Percentiles rank a stretch among this genome's conserved stretches.
phyloP scores from a whole-genome alignment of 1,140 invertebrate genomes.

The Metaphire vulgaris region DNA sequence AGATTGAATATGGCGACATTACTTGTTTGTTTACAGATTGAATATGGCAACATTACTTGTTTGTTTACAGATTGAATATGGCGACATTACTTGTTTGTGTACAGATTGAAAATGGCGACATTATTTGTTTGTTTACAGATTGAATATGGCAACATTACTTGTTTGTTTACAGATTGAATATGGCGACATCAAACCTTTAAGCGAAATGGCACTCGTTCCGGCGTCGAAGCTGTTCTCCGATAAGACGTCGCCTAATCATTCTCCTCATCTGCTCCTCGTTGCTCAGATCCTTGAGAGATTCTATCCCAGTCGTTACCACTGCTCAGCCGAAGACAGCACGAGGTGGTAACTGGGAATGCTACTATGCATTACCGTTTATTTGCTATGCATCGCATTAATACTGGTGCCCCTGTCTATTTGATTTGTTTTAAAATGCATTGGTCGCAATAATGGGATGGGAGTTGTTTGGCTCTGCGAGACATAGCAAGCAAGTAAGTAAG shows the following conservation, averaged over 20 bases:
- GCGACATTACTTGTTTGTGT: no score
- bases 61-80: no score
- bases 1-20: no score
- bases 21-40: no score
- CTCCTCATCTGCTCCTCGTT: conserved; percentile 54
- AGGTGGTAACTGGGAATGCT: no score
- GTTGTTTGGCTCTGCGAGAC: no score
- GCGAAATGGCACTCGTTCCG: not conserved
- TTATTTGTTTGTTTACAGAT: no score
- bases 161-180: conserved; percentile 63
- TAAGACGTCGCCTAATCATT: conserved; percentile 42
- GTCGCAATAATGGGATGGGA: not conserved
- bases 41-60: no score
- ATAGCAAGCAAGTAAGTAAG: no score
- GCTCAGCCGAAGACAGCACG: not conserved
- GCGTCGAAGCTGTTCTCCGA: not conserved
- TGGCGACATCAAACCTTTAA: conserved; percentile 52
- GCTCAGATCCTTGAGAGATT: conserved; percentile 75
- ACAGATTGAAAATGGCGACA: no score
- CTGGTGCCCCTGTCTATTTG: not conserved
- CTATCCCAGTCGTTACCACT: conserved; percentile 63
- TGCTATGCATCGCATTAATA: not conserved
- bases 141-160: no score
- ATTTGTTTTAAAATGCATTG: not conserved
- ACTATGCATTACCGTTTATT: no score